Conservation (phyloP, 1,140 invertebrate genomes). For the Macrotrachela quadricornifera region DNA sequence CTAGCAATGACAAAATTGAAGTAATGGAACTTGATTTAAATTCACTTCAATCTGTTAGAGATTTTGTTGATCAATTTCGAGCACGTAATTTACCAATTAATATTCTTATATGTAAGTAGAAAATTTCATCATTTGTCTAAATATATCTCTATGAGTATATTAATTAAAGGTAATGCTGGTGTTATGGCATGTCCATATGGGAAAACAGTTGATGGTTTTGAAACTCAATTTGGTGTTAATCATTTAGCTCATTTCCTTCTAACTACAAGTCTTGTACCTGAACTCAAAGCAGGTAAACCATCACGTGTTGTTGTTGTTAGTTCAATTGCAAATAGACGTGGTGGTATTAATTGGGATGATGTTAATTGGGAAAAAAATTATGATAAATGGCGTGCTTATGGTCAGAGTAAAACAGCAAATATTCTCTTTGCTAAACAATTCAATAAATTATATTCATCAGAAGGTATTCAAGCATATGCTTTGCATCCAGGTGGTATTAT, state of each 20-base stretch:
- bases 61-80: neutral
- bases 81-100: neutral
- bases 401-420: conserved; percentile 21
- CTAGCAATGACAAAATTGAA: neutral
- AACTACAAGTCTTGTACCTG: neutral
- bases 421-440: conserved; percentile 14
- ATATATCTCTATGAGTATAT: too few relatives aligned
- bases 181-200: neutral
- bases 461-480: neutral
- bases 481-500: neutral
- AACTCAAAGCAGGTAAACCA: too few relatives aligned
- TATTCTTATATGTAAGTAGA: too few relatives aligned
- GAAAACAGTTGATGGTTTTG: conserved; percentile 14
- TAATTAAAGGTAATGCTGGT: neutral
- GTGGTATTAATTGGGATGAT: neutral
- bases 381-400: conserved; percentile 6
- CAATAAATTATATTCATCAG: neutral
- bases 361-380: conserved; percentile 1
- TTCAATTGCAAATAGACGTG: neutral
- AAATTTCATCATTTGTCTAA: too few relatives aligned
- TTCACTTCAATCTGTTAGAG: neutral
- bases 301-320: too few relatives aligned
- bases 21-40: neutral
- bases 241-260: conserved; percentile 20
- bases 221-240: conserved; percentile 18